These are phyloP conservation scores for Caenorhabditis sulstoni DNA, from an alignment of 2,888 invertebrate species.

Conservation along the genomic window DNA sequence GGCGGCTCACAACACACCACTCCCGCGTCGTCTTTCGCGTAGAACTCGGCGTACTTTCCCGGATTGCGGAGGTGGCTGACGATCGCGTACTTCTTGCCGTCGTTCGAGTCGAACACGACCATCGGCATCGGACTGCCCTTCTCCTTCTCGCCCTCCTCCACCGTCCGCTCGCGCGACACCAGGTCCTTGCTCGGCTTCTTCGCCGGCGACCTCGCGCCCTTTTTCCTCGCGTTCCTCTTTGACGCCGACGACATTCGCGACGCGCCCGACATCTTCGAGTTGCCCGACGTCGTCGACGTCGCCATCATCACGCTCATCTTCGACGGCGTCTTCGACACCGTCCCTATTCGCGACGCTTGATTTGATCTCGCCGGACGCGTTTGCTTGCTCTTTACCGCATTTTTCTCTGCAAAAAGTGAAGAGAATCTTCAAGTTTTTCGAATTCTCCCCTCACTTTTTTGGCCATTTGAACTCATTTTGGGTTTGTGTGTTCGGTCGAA, in stretches of 20 bases:
- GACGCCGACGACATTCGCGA: neutral
- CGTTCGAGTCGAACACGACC: slow-evolving; percentile 1
- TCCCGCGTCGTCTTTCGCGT: slow-evolving; percentile 17
- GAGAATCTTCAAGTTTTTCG: no score
- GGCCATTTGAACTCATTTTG: no score
- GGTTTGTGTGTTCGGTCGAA: no score
- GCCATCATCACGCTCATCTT: no score
- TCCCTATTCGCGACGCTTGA: no score
- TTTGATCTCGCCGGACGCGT: no score
- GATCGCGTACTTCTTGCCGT: slow-evolving; percentile 4
- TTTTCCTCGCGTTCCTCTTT: neutral
- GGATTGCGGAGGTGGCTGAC: slow-evolving; percentile 38
- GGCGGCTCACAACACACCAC: neutral
- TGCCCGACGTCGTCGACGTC: no score
- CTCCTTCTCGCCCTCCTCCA: neutral
- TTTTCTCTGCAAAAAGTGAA: no score
- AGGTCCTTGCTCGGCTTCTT: neutral
- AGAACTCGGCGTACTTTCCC: slow-evolving; percentile 31
- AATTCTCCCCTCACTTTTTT: no score
- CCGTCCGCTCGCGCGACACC: neutral
- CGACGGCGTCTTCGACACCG: no score
- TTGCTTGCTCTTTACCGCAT: no score
- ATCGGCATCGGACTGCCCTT: neutral
- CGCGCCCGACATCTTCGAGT: neutral
- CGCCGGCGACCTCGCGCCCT: no score